Evolutionary conservation across 1,140 invertebrate genomes (phyloP).

Genomic region (Drosophila nigrodunni): DNA sequence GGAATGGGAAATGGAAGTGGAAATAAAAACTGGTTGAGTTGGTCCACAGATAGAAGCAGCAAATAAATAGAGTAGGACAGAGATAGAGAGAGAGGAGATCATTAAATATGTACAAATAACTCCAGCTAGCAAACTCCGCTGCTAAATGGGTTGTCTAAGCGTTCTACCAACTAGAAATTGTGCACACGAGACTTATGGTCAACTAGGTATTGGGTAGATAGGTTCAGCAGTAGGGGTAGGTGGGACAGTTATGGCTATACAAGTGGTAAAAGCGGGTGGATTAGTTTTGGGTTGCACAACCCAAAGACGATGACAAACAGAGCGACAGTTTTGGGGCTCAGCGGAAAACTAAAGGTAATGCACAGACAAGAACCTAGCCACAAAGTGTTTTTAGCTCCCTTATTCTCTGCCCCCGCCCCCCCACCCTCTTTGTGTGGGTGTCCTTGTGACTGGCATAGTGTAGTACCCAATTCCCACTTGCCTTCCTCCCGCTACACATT

Average conservation of each 20-base stretch:
- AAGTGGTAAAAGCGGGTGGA: background rate
- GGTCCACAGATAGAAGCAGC: background rate
- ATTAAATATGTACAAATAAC: conserved; percentile 64
- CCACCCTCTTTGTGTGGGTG: conserved; percentile 8
- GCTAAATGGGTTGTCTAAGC: conserved; percentile 42
- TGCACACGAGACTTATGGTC: conserved; percentile 42
- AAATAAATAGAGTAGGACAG: background rate
- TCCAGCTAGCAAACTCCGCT: conserved; percentile 26
- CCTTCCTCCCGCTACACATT: no score
- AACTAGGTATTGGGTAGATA: background rate
- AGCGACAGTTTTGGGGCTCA: conserved; percentile 21
- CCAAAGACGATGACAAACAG: conserved; percentile 42
- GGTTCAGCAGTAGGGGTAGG: no score
- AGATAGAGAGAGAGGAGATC: conserved; percentile 25
- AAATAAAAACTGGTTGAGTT: background rate
- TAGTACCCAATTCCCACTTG: background rate
- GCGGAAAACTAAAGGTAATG: conserved; percentile 35
- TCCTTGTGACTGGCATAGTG: conserved; percentile 11
- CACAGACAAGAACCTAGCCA: conserved; percentile 18
- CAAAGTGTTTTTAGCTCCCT: background rate
- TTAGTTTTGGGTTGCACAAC: conserved; percentile 23
- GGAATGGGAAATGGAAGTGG: background rate
- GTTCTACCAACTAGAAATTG: conserved; percentile 39
- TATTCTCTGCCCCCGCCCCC: background rate
- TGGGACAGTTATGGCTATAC: background rate